Evolutionary conservation across 2,797 vertebrate genomes (phyloP), one percentile per base, ranked within the genome.

Genomic region (Threskiornis aethiopicus): DNA sequence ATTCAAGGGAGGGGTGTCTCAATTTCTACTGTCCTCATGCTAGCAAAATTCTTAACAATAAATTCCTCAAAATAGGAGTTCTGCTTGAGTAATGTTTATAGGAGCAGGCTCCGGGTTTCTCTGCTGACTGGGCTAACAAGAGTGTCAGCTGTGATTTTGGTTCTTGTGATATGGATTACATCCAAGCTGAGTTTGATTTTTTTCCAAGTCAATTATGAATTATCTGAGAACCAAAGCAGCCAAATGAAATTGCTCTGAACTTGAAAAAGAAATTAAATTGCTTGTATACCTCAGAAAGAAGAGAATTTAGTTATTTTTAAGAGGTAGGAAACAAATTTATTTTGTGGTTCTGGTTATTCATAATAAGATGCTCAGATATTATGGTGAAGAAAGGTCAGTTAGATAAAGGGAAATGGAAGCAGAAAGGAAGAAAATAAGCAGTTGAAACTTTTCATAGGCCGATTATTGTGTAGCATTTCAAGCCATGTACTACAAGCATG

Each of bases 121-220:
- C 86, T 95, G 91, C 93, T 96, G 93, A 89, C 83, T 89, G 54
- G 69, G 90, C 90, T 93, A 93, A 87, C 80, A 84, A 86, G 80
- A 93, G 58, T 81, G 90, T 96, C 96, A 97, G 92, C 93, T 96
- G 86, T 93, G 80, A 92, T 96, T 95, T 93, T 86, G 49, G 51
- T 93, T 96, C 85, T 84, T 89, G 73, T 76, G 77, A 72, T 84
- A 71, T 94, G 96, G 93, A 93, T 86, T 78, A 86, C n/a, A 92
- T 93, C 88, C 96, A 96, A 96, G 88, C 46, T 79, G 77, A 90
- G 71, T 94, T 79, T 96, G 95, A 91, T 41, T 84, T 96, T 96
- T 94, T 96, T 93, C 94, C 96, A 96, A 96, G 88, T 65, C 93
- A 96, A 72, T 96, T 97, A 96, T 47, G 84, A 96, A 93, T 87